Evolutionary conservation across 2,888 invertebrate genomes (phyloP).

Genomic region (Cremastinae sp.): DNA sequence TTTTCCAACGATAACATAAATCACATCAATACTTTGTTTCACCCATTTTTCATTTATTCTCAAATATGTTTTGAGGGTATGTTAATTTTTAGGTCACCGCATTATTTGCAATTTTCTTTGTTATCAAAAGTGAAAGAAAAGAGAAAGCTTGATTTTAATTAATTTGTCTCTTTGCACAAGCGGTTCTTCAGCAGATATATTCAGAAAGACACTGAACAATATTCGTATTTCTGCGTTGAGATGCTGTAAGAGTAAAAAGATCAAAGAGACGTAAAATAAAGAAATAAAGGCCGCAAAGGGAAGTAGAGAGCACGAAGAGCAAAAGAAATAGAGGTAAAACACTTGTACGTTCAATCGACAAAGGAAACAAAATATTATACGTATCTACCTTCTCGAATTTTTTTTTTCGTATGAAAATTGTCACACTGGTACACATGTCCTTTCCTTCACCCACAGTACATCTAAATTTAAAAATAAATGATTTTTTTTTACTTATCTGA

Average conservation of each 20-base stretch:
- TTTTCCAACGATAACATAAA: no score
- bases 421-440: no score
- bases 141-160: background rate
- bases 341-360: no score
- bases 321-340: constrained; percentile 41
- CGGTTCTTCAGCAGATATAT: constrained; percentile 11
- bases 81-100: background rate
- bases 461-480: no score
- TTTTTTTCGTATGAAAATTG: no score
- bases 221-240: constrained; percentile 36
- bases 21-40: no score
- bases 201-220: constrained; percentile 31
- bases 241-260: constrained; percentile 2
- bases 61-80: background rate
- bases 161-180: background rate
- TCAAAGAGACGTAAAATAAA: constrained; percentile 12
- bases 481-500: background rate
- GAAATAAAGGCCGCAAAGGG: background rate
- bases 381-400: no score
- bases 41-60: no score
- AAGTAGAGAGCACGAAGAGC: background rate
- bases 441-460: no score
- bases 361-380: no score
- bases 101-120: no score
- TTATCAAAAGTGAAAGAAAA: no score